Evolutionary conservation across 2,888 invertebrate genomes (phyloP), one percentile per base, ranked within the genome.

Genomic region (Ophioninae sp.): DNA sequence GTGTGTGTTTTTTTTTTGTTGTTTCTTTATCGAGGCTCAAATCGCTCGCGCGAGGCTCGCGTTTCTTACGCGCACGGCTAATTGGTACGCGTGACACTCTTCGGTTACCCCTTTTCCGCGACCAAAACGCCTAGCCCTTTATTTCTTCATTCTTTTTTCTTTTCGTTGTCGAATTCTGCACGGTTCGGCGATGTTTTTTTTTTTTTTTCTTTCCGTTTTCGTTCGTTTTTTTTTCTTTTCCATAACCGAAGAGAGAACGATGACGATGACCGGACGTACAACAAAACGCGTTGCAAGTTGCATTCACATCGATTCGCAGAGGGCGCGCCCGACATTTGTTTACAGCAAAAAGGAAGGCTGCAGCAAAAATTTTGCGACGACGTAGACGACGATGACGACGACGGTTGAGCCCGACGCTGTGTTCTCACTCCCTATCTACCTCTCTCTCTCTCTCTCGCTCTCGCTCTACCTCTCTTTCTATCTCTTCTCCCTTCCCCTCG

Each of bases 381-480:
- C 70, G 64, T 64, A 23, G 61, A 77, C 62, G 77, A 65, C 72
- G 83, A 65, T 41, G 74, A 74, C 68, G 67, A 84, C 79, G 82
- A 76, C 81, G 84, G 82, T 80, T 77, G 56, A 74, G 41, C 84
- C 81, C 84, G 78, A 82, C 41, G 81, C 82, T 76, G 44, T 86
- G 70, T 56, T 79, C 67, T 68, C 30, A 70, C 70, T 84, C 65
- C 78, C 50, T 79, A 21, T 59, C 69, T 65, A 20, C 57, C 30
- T 64, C 56, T 72, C 72, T 85, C 70, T 50, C 44, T 39, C 5
- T 17, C 68, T 81, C 61, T 77, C 64, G 67, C 21, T 65, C 69
- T 65, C 17, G 64, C 23, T 68, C 56, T 70, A 59, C 57, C 13
- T 65, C 20, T 21, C 20, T 78, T 59, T 68, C 30, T 68, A 65